phyloP scores from a whole-genome alignment of 2,797 vertebrate genomes.

The Cryptoblepharus egeriae region DNA sequence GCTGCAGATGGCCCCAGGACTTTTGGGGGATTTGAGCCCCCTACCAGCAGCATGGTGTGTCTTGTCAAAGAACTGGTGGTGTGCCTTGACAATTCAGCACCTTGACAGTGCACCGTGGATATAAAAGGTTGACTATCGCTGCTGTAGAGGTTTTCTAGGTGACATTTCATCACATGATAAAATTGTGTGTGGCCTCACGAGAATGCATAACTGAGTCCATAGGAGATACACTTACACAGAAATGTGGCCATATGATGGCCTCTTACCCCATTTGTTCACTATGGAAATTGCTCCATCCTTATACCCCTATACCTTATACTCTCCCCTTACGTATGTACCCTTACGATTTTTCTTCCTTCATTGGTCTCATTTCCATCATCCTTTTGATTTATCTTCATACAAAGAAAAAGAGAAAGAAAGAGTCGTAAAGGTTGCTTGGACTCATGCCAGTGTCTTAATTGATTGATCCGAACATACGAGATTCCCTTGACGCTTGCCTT shows the following conservation, averaged over 20 bases:
- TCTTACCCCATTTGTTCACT: conserved; percentile 27
- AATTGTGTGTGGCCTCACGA: background rate
- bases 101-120: too few relatives aligned
- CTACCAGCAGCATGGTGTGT: too few relatives aligned
- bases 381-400: background rate
- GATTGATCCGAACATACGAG: conserved; percentile 43
- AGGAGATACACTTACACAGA: too few relatives aligned
- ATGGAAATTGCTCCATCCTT: conserved; percentile 13
- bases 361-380: conserved; percentile 12
- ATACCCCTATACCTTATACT: too few relatives aligned
- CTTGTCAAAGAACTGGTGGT: too few relatives aligned
- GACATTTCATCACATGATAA: background rate
- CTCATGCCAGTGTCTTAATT: conserved; percentile 1
- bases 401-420: background rate
- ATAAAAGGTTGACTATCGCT: too few relatives aligned
- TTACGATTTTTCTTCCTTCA: background rate
- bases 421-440: conserved; percentile 1
- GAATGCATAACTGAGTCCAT: too few relatives aligned
- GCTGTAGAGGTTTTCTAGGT: too few relatives aligned
- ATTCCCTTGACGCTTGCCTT: conserved; percentile 36
- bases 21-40: too few relatives aligned
- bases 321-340: too few relatives aligned
- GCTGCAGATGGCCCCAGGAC: too few relatives aligned
- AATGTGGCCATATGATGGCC: conserved; percentile 14
- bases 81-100: too few relatives aligned